Conservation (phyloP, 1,140 invertebrate genomes). For the Laupala kohalensis region DNA sequence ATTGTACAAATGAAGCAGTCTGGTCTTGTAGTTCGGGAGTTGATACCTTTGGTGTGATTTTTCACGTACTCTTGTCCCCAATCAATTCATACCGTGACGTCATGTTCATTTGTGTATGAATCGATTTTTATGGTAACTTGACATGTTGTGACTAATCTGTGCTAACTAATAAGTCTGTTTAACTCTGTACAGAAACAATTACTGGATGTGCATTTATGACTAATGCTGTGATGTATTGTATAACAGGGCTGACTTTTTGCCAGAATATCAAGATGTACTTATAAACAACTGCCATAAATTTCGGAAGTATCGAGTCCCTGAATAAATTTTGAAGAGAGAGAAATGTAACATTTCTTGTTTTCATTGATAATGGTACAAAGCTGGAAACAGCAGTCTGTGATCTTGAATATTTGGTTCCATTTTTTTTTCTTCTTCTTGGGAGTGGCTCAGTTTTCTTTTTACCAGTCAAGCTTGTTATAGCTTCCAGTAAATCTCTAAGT, state of each 20-base stretch:
- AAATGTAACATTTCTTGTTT: neutral
- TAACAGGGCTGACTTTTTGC: slow-evolving; percentile 12
- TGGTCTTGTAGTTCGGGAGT: too few species aligned
- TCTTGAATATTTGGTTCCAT: slow-evolving; percentile 10
- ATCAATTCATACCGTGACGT: slow-evolving; percentile 2
- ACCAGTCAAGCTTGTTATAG: too few species aligned
- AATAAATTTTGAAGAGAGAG: slow-evolving; percentile 1
- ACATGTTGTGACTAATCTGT: neutral
- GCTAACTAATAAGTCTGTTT: neutral
- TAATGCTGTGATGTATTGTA: slow-evolving; percentile 6
- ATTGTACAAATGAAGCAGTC: too few species aligned
- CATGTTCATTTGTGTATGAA: neutral
- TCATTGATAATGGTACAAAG: slow-evolving; percentile 10
- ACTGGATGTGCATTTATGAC: neutral
- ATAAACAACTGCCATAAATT: slow-evolving; percentile 11
- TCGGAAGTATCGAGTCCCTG: slow-evolving; percentile 1
- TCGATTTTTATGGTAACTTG: neutral
- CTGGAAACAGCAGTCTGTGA: slow-evolving; percentile 13
- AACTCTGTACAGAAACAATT: neutral
- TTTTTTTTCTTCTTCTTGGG: slow-evolving; percentile 7
- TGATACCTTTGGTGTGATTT: neutral
- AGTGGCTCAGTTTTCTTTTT: neutral
- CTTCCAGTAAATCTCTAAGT: too few species aligned
- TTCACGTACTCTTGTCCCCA: neutral
- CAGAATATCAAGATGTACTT: slow-evolving; percentile 5